Base-by-base conservation (phyloP, 2,888 invertebrate species). In the Heliconius cydno region DNA sequence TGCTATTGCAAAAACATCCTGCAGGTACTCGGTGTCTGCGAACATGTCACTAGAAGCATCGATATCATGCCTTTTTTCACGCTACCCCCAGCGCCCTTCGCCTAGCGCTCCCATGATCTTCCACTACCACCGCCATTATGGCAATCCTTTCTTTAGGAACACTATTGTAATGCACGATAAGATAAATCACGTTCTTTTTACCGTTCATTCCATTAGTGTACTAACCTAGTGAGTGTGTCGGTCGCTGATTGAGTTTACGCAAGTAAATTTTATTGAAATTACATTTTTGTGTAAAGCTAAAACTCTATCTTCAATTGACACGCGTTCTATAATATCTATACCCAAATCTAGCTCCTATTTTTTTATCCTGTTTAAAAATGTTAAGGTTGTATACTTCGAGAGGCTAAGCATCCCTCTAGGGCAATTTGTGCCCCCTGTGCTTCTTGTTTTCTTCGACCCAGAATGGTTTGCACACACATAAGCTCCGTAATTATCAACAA, bases 341-440 rank as follows among this genome's bases (percentile, higher is more conserved):
- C 92, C 94, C 94, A 94, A 94, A 88, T 94, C 93, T 93, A 93
- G 92, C 91, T 94, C 94, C 94, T 94, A 94, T 94, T 94, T 94
- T 94, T 94, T 94, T 94, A 94, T 90, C 92, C 94, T 94, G 90
- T 94, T 94, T 94, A 94, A 91, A 73, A 92, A 92, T 90, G 90
- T 93, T 94, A 94, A 94, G 94, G 88, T 90, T 92, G 88, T 93
- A 94, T 92, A 92, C 88, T 92, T 92, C 89, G 83, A 86, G 88
- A 90, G 90, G 89, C 85, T 83, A 78, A 84, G 87, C 86, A 85
- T 80, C 85, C 89, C 90, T 91, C 89, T 86, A 86, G 91, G 94
- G 92, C 92, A 84, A 84, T 87, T 85, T 89, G 86, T 83, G 91
- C 91, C 92, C 91, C 92, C 92, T 93, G 89, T 91, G 94, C 94